Base-by-base conservation (phyloP, 2,113 vertebrate species). In the Sceloporus tristichus region DNA sequence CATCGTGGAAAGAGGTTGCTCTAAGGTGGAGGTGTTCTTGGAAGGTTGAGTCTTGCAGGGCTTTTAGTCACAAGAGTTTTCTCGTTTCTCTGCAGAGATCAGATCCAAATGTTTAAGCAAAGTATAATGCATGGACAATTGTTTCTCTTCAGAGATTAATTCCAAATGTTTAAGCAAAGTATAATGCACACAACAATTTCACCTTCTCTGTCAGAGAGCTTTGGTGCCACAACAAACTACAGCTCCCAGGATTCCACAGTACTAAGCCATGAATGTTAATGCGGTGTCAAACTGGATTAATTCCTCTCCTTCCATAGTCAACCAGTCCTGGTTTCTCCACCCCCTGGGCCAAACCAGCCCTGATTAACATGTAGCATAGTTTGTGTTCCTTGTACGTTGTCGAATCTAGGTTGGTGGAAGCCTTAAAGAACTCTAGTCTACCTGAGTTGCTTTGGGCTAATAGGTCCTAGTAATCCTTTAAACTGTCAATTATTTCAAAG, bases 1-100 rank as follows among this genome's bases (percentile, higher is more conserved):
- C 88, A 13, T 74, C 23, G 54, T 54, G 6, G 68, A 85, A 85
- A 53, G 48, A 88, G 5, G 18, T 13, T 89, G 66, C 82, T 70
- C 68, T 82, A 84, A 56, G 14, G 9, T 5, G 23, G 48, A 73
- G 80, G 53, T 78, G 62, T 90, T 70, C 42, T 59, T 82, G 48
- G 85, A 91, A 83, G 19, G 2, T 0, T 0, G 59, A 48, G 14
- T 19, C 40, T 27, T 4, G n/a, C 27, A 66, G 40, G 59, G 29
- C 23, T 86, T 54, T 48, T 23, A 38, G 21, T 21, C 2, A 18
- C 4, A 3, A 34, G 54, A 0, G 0, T 73, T 87, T 87, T 48
- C 48, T 48, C 78, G 38, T 25, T 87, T 68, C 62, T 42, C 29
- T 27, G 79, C 16, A 40, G 34, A 59, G n/a, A 14, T 68, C 59